Evolutionary conservation across 2,113 vertebrate species (phyloP).

Genomic region (Sterna hirundo): DNA sequence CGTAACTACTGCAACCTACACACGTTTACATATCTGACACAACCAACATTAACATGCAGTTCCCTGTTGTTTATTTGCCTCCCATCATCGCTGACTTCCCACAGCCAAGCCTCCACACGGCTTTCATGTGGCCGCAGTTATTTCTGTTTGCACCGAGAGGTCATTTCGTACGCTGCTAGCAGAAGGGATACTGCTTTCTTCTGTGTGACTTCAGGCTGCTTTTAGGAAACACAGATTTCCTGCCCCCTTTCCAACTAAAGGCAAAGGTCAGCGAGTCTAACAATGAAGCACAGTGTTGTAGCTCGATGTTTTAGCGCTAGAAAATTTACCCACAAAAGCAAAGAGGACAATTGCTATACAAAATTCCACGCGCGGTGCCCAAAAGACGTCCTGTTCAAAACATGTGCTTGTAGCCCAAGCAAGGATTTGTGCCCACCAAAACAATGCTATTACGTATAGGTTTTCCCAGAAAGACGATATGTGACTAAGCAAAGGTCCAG

Average conservation of each 20-base stretch:
- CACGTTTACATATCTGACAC: neutral
- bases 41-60: neutral
- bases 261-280: conserved; percentile 43
- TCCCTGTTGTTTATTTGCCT: conserved; percentile 8
- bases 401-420: neutral
- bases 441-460: neutral
- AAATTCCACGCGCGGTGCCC: neutral
- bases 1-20: neutral
- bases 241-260: conserved; percentile 41
- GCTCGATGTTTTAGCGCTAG: neutral
- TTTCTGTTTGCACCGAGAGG: conserved; percentile 2
- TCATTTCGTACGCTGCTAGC: neutral
- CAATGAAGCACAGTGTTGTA: conserved; percentile 23
- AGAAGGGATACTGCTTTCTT: conserved; percentile 35
- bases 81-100: neutral
- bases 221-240: conserved; percentile 62
- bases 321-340: conserved; percentile 16
- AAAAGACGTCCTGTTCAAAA: neutral
- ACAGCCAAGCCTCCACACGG: neutral
- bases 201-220: conserved; percentile 39
- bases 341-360: neutral
- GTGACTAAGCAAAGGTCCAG: neutral
- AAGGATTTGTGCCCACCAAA: neutral
- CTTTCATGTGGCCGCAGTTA: conserved; percentile 15
- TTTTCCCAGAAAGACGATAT: neutral